phyloP scores from a whole-genome alignment of 30 jellyfish, hydroid and myxozoan genomes.

The Cassiopea xamachana region DNA sequence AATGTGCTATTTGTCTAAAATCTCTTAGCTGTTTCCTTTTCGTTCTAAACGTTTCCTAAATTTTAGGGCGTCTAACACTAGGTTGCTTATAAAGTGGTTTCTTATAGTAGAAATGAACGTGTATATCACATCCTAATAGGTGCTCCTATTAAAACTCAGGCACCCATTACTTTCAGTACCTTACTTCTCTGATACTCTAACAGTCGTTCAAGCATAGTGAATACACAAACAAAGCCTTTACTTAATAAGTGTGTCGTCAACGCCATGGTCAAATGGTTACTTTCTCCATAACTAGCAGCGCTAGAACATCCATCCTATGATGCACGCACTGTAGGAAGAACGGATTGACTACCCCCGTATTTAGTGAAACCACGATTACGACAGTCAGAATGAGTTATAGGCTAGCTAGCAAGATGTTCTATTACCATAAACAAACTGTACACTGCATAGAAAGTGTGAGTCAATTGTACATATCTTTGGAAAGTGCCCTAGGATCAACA shows the following conservation, averaged over 20 bases:
- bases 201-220: too few species aligned
- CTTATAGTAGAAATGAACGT: too few species aligned
- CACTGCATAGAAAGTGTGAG: not conserved
- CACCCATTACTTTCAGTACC: too few species aligned
- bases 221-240: too few species aligned
- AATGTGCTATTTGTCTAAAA: too few species aligned
- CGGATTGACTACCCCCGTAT: not conserved
- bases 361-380: not conserved
- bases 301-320: not conserved
- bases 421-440: not conserved
- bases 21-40: too few species aligned
- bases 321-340: not conserved
- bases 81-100: too few species aligned
- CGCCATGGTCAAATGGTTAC: not conserved
- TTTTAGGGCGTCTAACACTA: too few species aligned
- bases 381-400: conserved; percentile 1
- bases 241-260: not conserved
- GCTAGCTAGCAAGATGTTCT: conserved; percentile 26
- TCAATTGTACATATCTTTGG: not conserved
- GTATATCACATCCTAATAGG: too few species aligned
- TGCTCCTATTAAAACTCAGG: too few species aligned
- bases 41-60: too few species aligned
- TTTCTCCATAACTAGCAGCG: not conserved
- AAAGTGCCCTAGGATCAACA: not conserved
- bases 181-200: too few species aligned